A percentile compares a stretch with the other conserved stretches of the same genome.
phyloP scores from a whole-genome alignment of 1,140 invertebrate species.

The Samia ricini region DNA sequence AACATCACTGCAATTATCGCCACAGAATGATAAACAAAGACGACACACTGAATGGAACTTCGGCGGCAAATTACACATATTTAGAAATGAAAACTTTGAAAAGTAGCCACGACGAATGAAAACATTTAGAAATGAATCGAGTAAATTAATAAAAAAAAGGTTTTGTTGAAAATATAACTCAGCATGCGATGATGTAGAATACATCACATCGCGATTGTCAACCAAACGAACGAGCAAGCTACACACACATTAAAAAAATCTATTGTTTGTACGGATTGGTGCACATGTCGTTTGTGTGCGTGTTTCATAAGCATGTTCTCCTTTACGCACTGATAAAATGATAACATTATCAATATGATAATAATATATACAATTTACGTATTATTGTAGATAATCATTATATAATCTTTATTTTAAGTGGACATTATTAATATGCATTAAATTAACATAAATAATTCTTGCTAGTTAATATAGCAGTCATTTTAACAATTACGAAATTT shows the following conservation, averaged over 20 bases:
- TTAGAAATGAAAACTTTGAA: conserved; percentile 76
- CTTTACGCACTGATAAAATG: conserved; percentile 68
- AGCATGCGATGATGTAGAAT: conserved; percentile 76
- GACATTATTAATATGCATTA: not conserved
- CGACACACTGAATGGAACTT: conserved; percentile 83
- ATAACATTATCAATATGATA: conserved; percentile 63
- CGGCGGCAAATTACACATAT: conserved; percentile 83
- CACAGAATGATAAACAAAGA: conserved; percentile 81
- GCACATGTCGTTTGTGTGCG: conserved; percentile 56
- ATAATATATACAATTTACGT: conserved; percentile 3
- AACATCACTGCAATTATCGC: conserved; percentile 79
- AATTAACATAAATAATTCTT: not conserved
- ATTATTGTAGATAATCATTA: not conserved
- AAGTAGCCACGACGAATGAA: conserved; percentile 70
- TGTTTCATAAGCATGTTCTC: conserved; percentile 41
- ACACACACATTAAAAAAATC: conserved; percentile 65
- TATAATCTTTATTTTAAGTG: not conserved
- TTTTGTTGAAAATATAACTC: conserved; percentile 75
- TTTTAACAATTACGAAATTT: no score
- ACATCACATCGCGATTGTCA: conserved; percentile 78
- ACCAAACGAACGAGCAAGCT: conserved; percentile 75
- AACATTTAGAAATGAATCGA: conserved; percentile 75
- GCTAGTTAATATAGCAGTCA: no score
- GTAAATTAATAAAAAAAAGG: conserved; percentile 74
- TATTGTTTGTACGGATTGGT: conserved; percentile 69